Conservation (phyloP, 1,140 invertebrate species). For the Philopotamus ludificatus region DNA sequence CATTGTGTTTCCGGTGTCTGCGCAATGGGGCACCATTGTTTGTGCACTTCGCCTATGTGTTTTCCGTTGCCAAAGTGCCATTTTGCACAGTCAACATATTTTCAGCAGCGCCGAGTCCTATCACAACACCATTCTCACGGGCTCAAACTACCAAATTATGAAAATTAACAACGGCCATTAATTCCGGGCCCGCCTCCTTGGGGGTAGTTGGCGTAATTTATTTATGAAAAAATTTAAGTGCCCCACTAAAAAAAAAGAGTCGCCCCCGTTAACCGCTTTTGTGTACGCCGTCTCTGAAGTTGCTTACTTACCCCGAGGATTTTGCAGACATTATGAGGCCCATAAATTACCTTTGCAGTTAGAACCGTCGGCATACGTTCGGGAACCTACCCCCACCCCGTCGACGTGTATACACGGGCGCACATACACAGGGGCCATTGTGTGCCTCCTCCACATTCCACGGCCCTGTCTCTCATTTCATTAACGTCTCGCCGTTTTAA, state of each 20-base stretch:
- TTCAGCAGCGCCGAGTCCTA: too few species aligned
- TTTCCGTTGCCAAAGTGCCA: neutral
- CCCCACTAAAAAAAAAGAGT: neutral
- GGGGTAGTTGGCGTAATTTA: neutral
- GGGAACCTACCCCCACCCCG: neutral
- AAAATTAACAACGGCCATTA: neutral
- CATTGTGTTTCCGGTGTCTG: too few species aligned
- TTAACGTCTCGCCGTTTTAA: neutral
- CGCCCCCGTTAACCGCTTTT: neutral
- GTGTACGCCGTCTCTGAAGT: neutral
- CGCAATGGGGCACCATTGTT: too few species aligned
- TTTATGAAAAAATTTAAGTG: neutral
- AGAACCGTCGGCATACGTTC: conserved; percentile 3
- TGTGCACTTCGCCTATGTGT: neutral
- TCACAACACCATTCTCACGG: neutral
- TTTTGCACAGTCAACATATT: neutral
- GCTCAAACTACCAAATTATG: neutral
- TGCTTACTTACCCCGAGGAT: conserved; percentile 16
- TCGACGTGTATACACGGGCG: neutral
- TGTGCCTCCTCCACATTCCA: neutral
- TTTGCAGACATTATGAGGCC: conserved; percentile 26
- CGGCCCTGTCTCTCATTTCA: neutral
- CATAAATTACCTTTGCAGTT: conserved; percentile 25
- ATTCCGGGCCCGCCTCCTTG: neutral
- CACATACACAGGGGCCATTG: neutral